Base-by-base conservation (phyloP, 1,140 invertebrate genomes). In the Catajapyx aquilonaris region DNA sequence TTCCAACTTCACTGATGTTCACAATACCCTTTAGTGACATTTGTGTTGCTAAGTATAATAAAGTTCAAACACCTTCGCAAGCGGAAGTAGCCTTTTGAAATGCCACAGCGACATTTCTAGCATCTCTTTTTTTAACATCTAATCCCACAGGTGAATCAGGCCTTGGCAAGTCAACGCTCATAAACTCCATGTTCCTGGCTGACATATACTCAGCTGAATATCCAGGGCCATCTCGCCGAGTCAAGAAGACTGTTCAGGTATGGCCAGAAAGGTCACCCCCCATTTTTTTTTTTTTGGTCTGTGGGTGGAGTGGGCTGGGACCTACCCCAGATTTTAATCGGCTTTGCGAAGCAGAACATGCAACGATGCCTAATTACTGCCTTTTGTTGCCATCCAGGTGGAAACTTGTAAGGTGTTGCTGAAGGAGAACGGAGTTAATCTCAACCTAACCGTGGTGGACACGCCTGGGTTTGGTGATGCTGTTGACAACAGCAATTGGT, bases 391-490 rank as follows among this genome's bases (percentile, higher is more conserved):
- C 13, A 9, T 36, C 23, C 71, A 81, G 41, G 87, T 94, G 5
- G 85, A 94, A 61, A 88, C 83, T 3, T 87, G 77, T 42, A 85
- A 84, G 56, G 81, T 91, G n/a, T 52, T 87, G 41, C 59, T 95
- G 19, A 84, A 85, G 47, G 81, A 86, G 56, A 87, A 85, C 47
- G 84, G 85, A 20, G 85, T 91, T n/a, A 90, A 91, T 59, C 66
- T 93, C 9, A 74, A 80, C 0, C 60, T 88, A 4, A 88, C 83
- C 1, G 76, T 93, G 35, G 85, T 97, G 10, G 93, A 98, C 55
- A 98, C 95, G 1, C 94, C 93, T 7, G 94, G 95, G 16, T 99
- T 95, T 60, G 95, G 94, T 0, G 94, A 99, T 62, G 86, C 88
- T 4, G 87, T 99, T 3, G 85, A 99, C 54, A 97, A 96, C 54